These are phyloP conservation scores for Lutjanus campechanus DNA, from an alignment of 2,797 vertebrate genomes.

Conservation along the genomic window DNA sequence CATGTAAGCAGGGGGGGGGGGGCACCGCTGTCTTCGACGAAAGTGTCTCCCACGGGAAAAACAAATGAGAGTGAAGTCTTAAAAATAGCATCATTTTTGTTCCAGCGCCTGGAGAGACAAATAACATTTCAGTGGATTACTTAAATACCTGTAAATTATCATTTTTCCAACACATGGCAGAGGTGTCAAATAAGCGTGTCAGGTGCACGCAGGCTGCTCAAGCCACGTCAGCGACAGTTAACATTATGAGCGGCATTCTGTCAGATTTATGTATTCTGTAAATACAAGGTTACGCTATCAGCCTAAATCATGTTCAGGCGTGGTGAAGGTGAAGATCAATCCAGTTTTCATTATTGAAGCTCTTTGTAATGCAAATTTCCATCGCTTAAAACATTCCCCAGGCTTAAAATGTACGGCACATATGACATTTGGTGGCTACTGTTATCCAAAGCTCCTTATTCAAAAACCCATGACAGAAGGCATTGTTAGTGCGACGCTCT, in stretches of 20 bases:
- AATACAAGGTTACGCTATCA: conserved; percentile 32
- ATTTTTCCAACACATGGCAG: conserved; percentile 80
- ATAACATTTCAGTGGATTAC: conserved; percentile 84
- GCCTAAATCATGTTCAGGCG: conserved; percentile 20
- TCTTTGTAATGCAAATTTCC: conserved; percentile 28
- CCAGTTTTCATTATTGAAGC: conserved; percentile 7
- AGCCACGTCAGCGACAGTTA: conserved; percentile 65
- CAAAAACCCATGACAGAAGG: conserved; percentile 12
- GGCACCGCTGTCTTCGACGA: conserved; percentile 70
- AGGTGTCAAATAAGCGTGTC: conserved; percentile 66
- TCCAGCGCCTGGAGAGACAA: conserved; percentile 78
- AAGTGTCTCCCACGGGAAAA: conserved; percentile 71
- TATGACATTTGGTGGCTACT: conserved; percentile 8
- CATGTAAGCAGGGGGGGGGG: conserved; percentile 32
- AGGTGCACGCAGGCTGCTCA: conserved; percentile 57
- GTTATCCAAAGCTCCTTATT: conserved; percentile 16
- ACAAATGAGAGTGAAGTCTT: conserved; percentile 76
- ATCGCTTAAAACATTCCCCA: conserved; percentile 12
- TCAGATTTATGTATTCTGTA: conserved; percentile 44
- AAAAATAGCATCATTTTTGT: conserved; percentile 79
- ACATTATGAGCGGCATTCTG: conserved; percentile 47
- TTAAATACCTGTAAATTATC: conserved; percentile 90
- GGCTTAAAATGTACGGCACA: conserved; percentile 24
- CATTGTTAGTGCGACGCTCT: neutral
- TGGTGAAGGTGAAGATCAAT: conserved; percentile 26